These are phyloP conservation scores for Apocheima hispidaria DNA, from an alignment of 2,888 invertebrate genomes.

Conservation along the genomic window DNA sequence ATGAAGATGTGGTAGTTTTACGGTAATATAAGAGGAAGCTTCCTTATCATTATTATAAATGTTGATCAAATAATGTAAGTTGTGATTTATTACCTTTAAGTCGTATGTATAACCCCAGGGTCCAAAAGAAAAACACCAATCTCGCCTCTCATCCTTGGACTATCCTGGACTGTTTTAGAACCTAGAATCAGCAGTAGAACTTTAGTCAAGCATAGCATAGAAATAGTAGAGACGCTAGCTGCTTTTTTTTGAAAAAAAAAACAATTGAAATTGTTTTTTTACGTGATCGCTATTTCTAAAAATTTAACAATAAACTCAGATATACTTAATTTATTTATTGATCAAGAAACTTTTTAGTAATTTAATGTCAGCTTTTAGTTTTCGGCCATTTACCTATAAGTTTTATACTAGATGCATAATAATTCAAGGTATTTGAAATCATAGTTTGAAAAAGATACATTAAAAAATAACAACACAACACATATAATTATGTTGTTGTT, in stretches of 20 bases:
- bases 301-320: too few species aligned
- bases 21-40: slow-evolving; percentile 33
- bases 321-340: too few species aligned
- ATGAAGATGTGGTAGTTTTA: slow-evolving; percentile 33
- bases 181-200: slow-evolving; percentile 68
- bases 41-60: slow-evolving; percentile 43
- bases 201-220: slow-evolving; percentile 51
- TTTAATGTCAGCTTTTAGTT: too few species aligned
- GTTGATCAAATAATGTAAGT: slow-evolving; percentile 47
- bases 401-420: too few species aligned
- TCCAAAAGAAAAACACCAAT: slow-evolving; percentile 82
- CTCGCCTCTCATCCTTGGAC: slow-evolving; percentile 74
- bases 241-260: not conserved
- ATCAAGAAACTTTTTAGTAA: too few species aligned
- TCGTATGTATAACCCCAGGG: slow-evolving; percentile 69
- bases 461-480: too few species aligned
- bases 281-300: too few species aligned
- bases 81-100: slow-evolving; percentile 48
- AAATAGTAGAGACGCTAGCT: slow-evolving; percentile 18
- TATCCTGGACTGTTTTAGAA: slow-evolving; percentile 70
- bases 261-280: too few species aligned
- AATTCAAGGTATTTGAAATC: too few species aligned
- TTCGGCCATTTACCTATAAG: too few species aligned
- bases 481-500: not conserved
- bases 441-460: too few species aligned